Conservation (phyloP, 2,888 invertebrate genomes). For the Apotomis betuletana region DNA sequence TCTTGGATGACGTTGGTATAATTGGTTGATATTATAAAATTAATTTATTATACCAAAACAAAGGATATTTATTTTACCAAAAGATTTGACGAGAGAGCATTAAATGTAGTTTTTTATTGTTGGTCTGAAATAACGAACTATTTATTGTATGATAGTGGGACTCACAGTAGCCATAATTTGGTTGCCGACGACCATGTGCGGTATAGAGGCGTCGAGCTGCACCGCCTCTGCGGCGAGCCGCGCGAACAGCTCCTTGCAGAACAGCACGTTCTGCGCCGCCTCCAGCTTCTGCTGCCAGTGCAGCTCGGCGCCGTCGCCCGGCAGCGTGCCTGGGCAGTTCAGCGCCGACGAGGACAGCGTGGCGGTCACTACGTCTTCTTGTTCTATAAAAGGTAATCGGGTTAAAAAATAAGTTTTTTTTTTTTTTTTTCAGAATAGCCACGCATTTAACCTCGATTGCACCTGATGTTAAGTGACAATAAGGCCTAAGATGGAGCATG, state of each 20-base stretch:
- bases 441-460: no score
- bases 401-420: no score
- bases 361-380: conserved; percentile 94
- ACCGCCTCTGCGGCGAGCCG: conserved; percentile 97
- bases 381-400: conserved; percentile 82
- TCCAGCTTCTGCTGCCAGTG: conserved; percentile 99
- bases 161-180: conserved; percentile 96
- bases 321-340: conserved; percentile 85
- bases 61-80: no score
- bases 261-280: conserved; percentile 97
- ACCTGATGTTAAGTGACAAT: no score
- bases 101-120: no score
- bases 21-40: no score
- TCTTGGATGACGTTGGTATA: no score
- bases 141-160: neutral
- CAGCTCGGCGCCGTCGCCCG: conserved; percentile 86
- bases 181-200: conserved; percentile 98
- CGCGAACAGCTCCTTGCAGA: conserved; percentile 98
- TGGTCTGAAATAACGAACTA: neutral
- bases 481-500: no score
- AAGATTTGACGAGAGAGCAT: no score
- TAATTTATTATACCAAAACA: no score
- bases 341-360: conserved; percentile 91
- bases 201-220: conserved; percentile 95
- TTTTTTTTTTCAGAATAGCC: no score